Base-by-base conservation (phyloP, 2,113 vertebrate species). In the Fukomys damarensis region DNA sequence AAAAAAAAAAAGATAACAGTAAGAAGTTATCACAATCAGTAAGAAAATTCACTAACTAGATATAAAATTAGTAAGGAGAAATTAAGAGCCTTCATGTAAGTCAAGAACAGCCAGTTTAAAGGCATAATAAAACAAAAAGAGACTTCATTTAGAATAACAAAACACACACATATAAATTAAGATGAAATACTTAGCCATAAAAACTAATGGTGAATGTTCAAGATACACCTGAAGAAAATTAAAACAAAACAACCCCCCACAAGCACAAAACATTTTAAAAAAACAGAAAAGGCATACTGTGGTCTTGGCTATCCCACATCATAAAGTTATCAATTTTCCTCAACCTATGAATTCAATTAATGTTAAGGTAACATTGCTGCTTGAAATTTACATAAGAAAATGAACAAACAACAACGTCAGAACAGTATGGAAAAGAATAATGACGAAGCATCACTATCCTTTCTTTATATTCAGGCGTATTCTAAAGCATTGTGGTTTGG, bases 351-450 rank as follows among this genome's bases (percentile, higher is more conserved):
- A 90, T 88, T 96, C 81, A 61, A 63, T 54, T 65, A 30, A 56
- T 38, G 35, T 43, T 70, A 66, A 91, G 30, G 24, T 52, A 66
- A 9, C 30, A 68, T 8, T 14, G 24, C 17, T 83, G 12, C 76
- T 76, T 59, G 41, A 93, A 86, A 58, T 91, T 95, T 26, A 46
- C 20, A 26, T 11, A 12, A 70, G 43, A 70, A 95, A 95, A 88
- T 19, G 35, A 86, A 74, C 17, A 38, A 79, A 49, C 26, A 32
- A 30, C 24, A 83, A 43, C 61, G 11, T 20, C 49, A 86, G 41
- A 61, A 76, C 17, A 54, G n/a, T 74, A 87, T 38, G 35, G 70
- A 38, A 49, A 86, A 52, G 26, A 65, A 38, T 13, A 79, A 80
- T 46, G 52, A 77, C 26, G 6, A 80, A 12, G 56, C 6, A 4